Conservation (phyloP, 2,888 invertebrate species). For the Latrodectus hesperus region DNA sequence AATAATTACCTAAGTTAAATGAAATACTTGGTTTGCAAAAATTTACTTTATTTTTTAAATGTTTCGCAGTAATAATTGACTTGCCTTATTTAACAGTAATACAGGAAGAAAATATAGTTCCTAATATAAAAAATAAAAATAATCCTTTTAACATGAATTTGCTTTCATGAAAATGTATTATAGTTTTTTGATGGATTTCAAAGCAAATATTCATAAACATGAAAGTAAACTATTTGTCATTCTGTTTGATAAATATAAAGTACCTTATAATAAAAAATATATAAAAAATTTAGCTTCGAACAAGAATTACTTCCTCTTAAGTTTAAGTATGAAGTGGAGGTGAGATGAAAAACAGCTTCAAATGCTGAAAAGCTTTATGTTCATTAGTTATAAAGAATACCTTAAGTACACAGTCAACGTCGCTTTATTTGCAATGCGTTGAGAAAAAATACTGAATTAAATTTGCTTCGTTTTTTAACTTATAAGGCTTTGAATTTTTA, state of each 20-base stretch:
- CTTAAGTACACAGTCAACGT: constrained; percentile 5
- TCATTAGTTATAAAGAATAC: constrained; percentile 38
- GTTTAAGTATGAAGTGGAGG: background rate
- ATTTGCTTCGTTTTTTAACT: background rate
- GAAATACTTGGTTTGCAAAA: too few relatives aligned
- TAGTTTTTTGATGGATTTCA: background rate
- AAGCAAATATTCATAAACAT: constrained; percentile 3
- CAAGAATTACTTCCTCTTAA: background rate
- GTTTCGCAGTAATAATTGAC: too few relatives aligned
- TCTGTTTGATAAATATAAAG: background rate
- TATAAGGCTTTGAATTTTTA: background rate
- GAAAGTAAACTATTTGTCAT: background rate
- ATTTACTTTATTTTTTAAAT: too few relatives aligned
- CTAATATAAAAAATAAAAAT: too few relatives aligned
- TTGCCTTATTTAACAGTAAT: too few relatives aligned
- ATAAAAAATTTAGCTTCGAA: background rate
- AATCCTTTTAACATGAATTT: too few relatives aligned
- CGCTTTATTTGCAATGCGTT: background rate
- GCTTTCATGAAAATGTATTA: too few relatives aligned
- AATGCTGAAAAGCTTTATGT: constrained; percentile 31
- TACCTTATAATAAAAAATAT: background rate
- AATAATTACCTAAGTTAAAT: too few relatives aligned
- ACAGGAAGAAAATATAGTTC: too few relatives aligned
- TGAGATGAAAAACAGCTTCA: constrained; percentile 6
- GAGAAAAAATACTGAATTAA: background rate